Evolutionary conservation across 2,797 vertebrate species (phyloP), one percentile per base, ranked within the genome.

Genomic region (Tapirus indicus): DNA sequence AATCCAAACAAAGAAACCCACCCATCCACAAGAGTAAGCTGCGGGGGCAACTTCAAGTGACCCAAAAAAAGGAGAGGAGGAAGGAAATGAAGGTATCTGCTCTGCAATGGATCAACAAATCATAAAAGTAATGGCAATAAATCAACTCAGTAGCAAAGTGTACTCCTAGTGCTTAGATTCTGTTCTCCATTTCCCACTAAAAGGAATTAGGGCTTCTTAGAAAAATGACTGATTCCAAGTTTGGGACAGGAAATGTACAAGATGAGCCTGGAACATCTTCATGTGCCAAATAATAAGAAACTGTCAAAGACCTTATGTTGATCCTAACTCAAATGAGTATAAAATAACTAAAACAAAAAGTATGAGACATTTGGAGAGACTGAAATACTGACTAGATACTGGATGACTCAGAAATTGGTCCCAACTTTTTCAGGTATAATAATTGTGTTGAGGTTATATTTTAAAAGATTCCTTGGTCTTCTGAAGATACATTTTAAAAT

Each of bases 401-500:
- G 44, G n/a, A 74, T 90, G 32, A 85, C 47, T 74, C 72, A 91
- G 56, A 79, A 64, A 56, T 8, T 56, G 66, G 35, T 56, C 32
- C 47, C 5, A 78, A 38, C 58, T 38, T 71, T 66, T 88, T 80
- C 64, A 79, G 35, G 18, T 72, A 32, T 38, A 35, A n/a, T 54
- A 78, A 93, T 18, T 58, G 21, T 47, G 25, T 27, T 85, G 54
- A 54, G 35, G 35, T 93, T 85, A 38, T 49, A 89, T 72, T 84
- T 89, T 89, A 88, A 79, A 44, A 71, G 52, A 85, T 21, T 64
- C 54, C 38, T 52, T 68, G 41, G 41, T 80, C 74, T 44, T 91
- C 58, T 74, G 88, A 49, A 91, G 68, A 93, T 54, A 84, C 17
- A 80, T 66, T 86, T 49, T 64, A 56, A 93, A 86, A 91, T 41